Base-by-base conservation (phyloP, 2,113 vertebrate species). In the Python bivittatus region DNA sequence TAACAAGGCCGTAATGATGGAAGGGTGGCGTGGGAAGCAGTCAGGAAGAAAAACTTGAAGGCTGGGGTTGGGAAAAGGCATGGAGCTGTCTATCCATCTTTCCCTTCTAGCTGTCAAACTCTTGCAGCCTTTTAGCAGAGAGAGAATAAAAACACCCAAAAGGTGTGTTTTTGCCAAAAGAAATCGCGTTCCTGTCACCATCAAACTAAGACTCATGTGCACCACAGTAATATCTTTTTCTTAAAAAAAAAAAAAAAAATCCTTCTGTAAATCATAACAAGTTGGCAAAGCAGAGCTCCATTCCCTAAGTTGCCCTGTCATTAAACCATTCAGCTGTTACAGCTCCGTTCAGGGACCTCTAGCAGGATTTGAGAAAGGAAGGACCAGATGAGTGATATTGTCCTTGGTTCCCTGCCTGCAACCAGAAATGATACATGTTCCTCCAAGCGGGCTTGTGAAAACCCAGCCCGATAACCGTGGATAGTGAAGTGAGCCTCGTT, bases 271-370 rank as follows among this genome's bases (percentile, higher is more conserved):
- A 72, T n/a, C n/a, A 1, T 1, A 4, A 4, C 54, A 94, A 91
- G 72, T 79, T 48, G 72, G 48, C 23, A 84, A 94, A 54, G 60
- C 87, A 20, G 27, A 11, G 91, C 54, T 38, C 61, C 23, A 29
- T 60, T 53, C n/a, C 6, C 53, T 44, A 87, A 56, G 11, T 93
- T 42, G 56, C 79, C 54, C 89, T 93, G 61, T 85, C n/a, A 27
- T 89, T 93, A 90, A 61, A 90, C 42, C 91, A 29, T 44, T 88
- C 93, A 0, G 2, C 44, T 89, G 42, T n/a, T 91, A 72, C 60
- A 92, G 57, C 56, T 92, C 64, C 38, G 48, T 92, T 94, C 90
- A 48, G 29, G 94, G 72, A 92, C 86, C 90, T 38, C 83, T 52
- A 89, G 38, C 33, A 29, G 90, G 2, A 58, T 17, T 9, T 54